Evolutionary conservation across 2,113 vertebrate genomes (phyloP), one percentile per base, ranked within the genome.

Genomic region (Myotis yumanensis): DNA sequence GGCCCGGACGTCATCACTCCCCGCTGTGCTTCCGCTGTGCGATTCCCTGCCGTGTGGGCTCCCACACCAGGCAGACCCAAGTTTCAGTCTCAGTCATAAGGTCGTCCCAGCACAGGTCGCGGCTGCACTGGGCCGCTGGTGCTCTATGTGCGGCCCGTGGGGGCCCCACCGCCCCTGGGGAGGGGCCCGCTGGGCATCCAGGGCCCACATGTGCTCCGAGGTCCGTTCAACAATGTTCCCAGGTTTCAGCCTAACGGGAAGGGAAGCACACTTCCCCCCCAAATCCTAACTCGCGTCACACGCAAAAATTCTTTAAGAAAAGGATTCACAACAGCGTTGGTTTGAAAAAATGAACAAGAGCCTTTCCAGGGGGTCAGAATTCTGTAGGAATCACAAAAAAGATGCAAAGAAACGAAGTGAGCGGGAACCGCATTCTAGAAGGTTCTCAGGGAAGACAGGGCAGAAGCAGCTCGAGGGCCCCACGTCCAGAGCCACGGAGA

Each of bases 61-160:
- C 48, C 25, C 15, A 9, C 0, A 22, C 9, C 35, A 0, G 11
- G 23, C 15, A 11, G 51, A 37, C 10, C 15, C 37, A 10, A 0
- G 2, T 16, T 16, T n/a, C 5, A 22, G 32, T 46, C 43, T 54
- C 7, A 5, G 10, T 1, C 8, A 14, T 1, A 71, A 20, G 46
- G 0, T 14, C 52, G 3, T 10, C 79, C 7, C 0, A 10, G 30
- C 0, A 4, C 11, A 0, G 82, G n/a, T 22, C 4, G 0, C 2
- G 0, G 3, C 20, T 1, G 52, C 25, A 0, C 4, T 8, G 0
- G 17, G 59, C 1, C 0, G 5, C 28, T 5, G 43, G 14, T 4
- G 2, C 22, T 11, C 3, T 0, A 20, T 3, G 1, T 9, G 0
- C 54, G 11, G 75, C 20, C 3, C 1, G 14, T 1, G 3, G 2